Evolutionary conservation across 1,140 invertebrate species (phyloP), one percentile per base, ranked within the genome.

Genomic region (Rhopalosiphum padi): DNA sequence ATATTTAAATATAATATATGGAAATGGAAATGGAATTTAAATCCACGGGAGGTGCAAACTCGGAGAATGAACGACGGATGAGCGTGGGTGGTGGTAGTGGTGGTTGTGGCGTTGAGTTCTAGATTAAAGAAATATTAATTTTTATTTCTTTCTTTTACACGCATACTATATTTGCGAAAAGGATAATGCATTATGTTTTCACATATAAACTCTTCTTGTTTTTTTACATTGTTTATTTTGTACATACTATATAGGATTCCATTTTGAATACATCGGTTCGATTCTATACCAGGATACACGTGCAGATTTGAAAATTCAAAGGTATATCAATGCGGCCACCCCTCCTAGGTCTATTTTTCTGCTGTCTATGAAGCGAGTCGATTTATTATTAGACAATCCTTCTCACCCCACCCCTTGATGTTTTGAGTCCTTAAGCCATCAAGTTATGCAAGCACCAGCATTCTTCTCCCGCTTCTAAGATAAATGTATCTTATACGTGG

Each of bases 341-440:
- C 41, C 22, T 25, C 8, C 23, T 25, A 30, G 43, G 85, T 23
- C 25, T 41, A 46, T 86, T 30, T 46, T 46, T 5, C 25, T 9
- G 43, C 23, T 43, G 83, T 30, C 85, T 41, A 41, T 41, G 85
- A 30, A 41, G 11, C 37, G 30, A 68, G 89, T 90, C 51, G 55
- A 90, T 90, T 90, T 90, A 90, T 90, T 68, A 68, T 90, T 68
- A 48, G 89, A 55, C 48, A 55, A 90, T 90, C 55, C 55, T 68
- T 68, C 60, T 60, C 88, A 25, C 35, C 89, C 41, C 6, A 35
- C 51, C 21, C 11, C 55, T 68, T 43, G 37, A 90, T 55, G 37
- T 90, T 41, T 68, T 68, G 51, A 60, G 53, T 90, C 89, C 89
- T 60, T 68, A 88, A 90, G 55, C 89, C 35, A 37, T 68, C 89